These are phyloP conservation scores for Fulica atra DNA, from an alignment of 2,113 vertebrate species.

Conservation along the genomic window DNA sequence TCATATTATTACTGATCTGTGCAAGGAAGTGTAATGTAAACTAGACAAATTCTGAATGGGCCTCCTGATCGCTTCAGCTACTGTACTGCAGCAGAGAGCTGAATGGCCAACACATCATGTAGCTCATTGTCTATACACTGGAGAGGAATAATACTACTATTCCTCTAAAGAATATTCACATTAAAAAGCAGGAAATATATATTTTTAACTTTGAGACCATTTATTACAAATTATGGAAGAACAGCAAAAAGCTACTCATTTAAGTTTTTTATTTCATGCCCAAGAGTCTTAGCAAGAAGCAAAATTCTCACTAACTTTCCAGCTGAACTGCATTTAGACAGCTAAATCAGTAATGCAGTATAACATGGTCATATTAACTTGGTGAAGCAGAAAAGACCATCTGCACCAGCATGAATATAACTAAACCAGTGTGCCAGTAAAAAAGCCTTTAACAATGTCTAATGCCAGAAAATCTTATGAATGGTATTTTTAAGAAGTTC, in stretches of 20 bases:
- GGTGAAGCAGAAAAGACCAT: conserved; percentile 77
- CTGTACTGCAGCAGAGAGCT: not conserved
- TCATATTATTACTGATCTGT: not conserved
- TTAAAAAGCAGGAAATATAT: not conserved
- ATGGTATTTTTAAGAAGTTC: conserved; percentile 38
- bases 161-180: not conserved
- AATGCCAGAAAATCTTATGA: conserved; percentile 58
- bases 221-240: not conserved
- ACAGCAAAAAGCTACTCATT: not conserved
- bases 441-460: conserved; percentile 23
- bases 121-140: not conserved
- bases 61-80: not conserved
- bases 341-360: conserved; percentile 77
- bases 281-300: conserved; percentile 33
- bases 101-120: not conserved
- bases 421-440: conserved; percentile 57
- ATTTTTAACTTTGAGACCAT: not conserved
- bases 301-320: conserved; percentile 73
- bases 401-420: conserved; percentile 67
- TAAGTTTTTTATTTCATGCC: conserved; percentile 40
- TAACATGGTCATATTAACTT: conserved; percentile 73
- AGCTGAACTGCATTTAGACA: conserved; percentile 74
- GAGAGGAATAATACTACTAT: not conserved
- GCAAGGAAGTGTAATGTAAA: not conserved
- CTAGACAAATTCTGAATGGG: not conserved